These are phyloP conservation scores for Pseudochromis fuscus DNA, from an alignment of 2,797 vertebrate species.

Conservation along the genomic window DNA sequence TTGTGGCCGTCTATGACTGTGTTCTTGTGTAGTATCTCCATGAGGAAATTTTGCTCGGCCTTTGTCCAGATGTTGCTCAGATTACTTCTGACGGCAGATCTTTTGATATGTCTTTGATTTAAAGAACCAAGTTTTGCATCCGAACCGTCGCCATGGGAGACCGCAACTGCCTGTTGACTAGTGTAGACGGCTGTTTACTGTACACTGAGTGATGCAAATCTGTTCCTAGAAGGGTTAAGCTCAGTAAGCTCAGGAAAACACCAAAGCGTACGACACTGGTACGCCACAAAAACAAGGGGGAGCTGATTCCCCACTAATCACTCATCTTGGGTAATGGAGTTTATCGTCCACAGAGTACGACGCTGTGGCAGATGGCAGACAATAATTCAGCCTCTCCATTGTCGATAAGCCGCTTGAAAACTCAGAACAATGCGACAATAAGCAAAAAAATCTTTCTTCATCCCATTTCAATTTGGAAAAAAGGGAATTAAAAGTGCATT, in stretches of 20 bases:
- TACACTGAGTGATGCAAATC: constrained; percentile 9
- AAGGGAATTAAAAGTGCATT: constrained; percentile 10
- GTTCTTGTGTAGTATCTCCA: neutral
- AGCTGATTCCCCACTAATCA: constrained; percentile 56
- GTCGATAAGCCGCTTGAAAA: constrained; percentile 66
- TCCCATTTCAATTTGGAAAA: constrained; percentile 37
- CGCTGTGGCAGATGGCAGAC: constrained; percentile 68
- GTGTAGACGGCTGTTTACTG: constrained; percentile 25
- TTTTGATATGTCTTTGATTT: neutral
- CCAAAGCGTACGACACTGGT: neutral
- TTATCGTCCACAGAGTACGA: constrained; percentile 51
- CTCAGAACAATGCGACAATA: constrained; percentile 40
- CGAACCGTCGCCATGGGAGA: no score
- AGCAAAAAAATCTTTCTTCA: constrained; percentile 2
- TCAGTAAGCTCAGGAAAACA: constrained; percentile 37
- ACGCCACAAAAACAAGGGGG: constrained; percentile 1
- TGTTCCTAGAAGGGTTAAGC: constrained; percentile 18
- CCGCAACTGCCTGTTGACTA: constrained; percentile 9
- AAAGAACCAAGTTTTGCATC: no score
- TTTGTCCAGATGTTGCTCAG: constrained; percentile 12
- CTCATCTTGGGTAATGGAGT: constrained; percentile 60
- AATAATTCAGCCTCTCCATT: constrained; percentile 51
- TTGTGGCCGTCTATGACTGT: constrained; percentile 11
- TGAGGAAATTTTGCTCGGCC: neutral
- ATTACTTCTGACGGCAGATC: constrained; percentile 8